Base-by-base conservation (phyloP, 2,888 invertebrate genomes). In the Craniophora ligustri region DNA sequence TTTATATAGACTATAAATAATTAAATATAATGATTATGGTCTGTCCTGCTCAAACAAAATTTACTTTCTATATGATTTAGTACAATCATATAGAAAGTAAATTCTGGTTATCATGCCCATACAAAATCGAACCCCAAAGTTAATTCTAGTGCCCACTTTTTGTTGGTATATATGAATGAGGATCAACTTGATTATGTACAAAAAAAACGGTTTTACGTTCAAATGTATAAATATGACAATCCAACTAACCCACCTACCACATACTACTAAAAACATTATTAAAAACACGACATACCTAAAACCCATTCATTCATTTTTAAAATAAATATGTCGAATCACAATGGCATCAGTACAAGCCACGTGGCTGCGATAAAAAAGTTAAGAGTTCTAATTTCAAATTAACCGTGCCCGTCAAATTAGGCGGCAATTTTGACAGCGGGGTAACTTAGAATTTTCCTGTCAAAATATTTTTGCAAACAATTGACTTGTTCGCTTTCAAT, bases 401-500 rank as follows among this genome's bases (percentile, higher is more conserved):
- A 85, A 76, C 73, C 87, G 83, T 82, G 80, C 82, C 87, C 82
- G 51, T 59, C 59, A 82, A 85, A 91, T 91, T 90, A 90, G 88
- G 83, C 87, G 86, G 81, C 81, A 87, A 89, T 87, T 88, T 87
- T 88, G 82, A 85, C 89, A 87, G 85, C 82, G 84, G 84, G 87
- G 74, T 74, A 89, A 82, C 86, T 83, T 78, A 84, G 78, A 83
- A 93, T 92, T 92, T 90, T 82, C 83, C 75, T 92, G 93, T 93
- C 93, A 92, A 86, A 93, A 93, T 92, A 93, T 92, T 93, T 88
- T 93, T 81, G 81, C 91, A 93, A 93, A 92, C 92, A 92, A 92
- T 92, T 84, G 80, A 79, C 73, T 58, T 39, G 79, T 78, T 78
- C 78, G 67, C 63, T 82, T 82, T 83, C 70, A 78, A 68, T 63